Conservation (phyloP, 2,888 invertebrate species). For the Microctonus aethiopoides region DNA sequence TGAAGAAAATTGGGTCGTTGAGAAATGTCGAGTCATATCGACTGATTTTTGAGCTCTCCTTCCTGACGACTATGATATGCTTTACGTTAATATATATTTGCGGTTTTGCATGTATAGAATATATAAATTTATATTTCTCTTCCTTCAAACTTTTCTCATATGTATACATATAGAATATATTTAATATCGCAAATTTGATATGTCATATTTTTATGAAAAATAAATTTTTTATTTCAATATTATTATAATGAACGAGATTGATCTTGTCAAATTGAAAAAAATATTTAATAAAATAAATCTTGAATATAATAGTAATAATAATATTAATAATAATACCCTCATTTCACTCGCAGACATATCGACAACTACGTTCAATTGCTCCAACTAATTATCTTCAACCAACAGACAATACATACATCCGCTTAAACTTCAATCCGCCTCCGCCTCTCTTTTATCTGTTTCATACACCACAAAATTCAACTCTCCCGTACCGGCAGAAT, state of each 20-base stretch:
- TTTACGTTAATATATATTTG: neutral
- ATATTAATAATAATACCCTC: neutral
- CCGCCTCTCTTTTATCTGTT: neutral
- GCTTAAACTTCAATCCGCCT: slow-evolving; percentile 1
- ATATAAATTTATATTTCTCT: neutral
- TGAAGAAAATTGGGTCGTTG: slow-evolving; percentile 34
- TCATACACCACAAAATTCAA: neutral
- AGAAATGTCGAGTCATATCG: slow-evolving; percentile 31
- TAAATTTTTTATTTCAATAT: neutral
- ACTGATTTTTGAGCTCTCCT: slow-evolving; percentile 18
- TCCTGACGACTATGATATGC: neutral
- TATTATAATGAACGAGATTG: neutral
- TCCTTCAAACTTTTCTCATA: neutral
- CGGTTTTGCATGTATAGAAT: neutral
- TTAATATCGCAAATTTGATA: neutral
- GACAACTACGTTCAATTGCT: neutral
- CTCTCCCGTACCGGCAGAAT: slow-evolving; percentile 1
- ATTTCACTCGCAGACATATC: neutral
- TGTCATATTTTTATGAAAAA: neutral
- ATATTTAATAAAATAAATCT: neutral
- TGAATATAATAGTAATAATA: neutral
- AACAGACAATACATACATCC: neutral
- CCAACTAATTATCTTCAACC: neutral
- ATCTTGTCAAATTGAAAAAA: neutral
- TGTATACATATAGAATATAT: neutral